Base-by-base conservation (phyloP, 35 echinoderm and acorn worm genomes). In the Diadema setosum region DNA sequence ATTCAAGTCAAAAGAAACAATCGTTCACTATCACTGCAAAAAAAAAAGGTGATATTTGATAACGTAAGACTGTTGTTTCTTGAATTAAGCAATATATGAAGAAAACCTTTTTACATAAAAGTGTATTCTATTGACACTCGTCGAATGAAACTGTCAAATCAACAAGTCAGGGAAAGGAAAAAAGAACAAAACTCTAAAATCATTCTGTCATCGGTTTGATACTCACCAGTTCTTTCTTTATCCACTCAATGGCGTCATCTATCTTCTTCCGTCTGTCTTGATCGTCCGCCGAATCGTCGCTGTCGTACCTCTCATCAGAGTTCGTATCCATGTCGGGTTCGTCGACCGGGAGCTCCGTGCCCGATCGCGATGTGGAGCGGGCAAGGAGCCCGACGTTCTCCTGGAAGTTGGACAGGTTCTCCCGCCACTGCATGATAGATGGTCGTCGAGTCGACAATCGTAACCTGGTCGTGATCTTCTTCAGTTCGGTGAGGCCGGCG, bases 391-490 rank as follows among this genome's bases (percentile, higher is more conserved):
- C 73, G n/a, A 44, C 25, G 35, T 39, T 42, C 73, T 78, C 34
- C 25, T 44, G 35, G 40, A 78, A 78, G 40, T 78, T 78, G 21
- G 73, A 15, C 18, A 78, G 73, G 24, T 78, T 78, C 21, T 78
- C 73, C 73, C 73, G 29, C 73, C 73, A 78, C 37, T 78, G 73
- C 73, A 78, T 78, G 12, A 78, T 44, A 3, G 73, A 78, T 18
- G 73, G 73, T 78, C 73, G 36, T 41, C 73, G 29, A 21, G 73
- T 78, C 36, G 73, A 78, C 39, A 78, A 21, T 12, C 73, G 73
- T 78, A 78, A 24, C 25, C 73, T 34, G 14, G 73, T 78, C 15
- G 73, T 78, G 27, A 78, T 78, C 73, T 78, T 78, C 73, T 78
- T 78, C 15, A 78, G 73, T 44, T 78, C 73, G 73, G 3, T 44